Evolutionary conservation across 2,797 vertebrate species (phyloP).

Genomic region (Jordanella pulchra): DNA sequence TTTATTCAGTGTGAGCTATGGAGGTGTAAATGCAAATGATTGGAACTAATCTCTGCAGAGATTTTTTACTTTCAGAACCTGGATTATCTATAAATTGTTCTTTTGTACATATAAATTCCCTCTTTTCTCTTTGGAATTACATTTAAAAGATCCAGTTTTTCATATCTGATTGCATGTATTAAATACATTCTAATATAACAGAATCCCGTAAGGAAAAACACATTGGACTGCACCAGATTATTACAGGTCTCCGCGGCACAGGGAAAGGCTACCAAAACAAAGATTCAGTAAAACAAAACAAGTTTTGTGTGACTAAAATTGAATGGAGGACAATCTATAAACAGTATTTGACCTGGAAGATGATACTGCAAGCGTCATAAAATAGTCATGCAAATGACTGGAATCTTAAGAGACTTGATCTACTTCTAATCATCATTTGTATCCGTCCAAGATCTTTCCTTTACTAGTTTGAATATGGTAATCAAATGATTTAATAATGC

Average conservation of each 20-base stretch:
- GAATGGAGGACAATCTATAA: slow-evolving; percentile 3
- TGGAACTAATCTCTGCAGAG: too few species aligned
- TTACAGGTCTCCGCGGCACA: slow-evolving; percentile 8
- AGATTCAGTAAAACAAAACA: slow-evolving; percentile 13
- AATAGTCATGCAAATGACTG: slow-evolving; percentile 33
- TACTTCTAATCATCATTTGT: slow-evolving; percentile 56
- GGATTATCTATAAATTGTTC: too few species aligned
- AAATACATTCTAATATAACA: slow-evolving; percentile 9
- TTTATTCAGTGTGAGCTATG: too few species aligned
- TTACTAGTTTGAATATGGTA: slow-evolving; percentile 57
- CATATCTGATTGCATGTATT: slow-evolving; percentile 14
- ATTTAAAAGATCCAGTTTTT: slow-evolving; percentile 12
- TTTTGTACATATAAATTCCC: background rate
- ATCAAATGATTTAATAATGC: slow-evolving; percentile 71
- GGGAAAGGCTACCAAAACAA: background rate
- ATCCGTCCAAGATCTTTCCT: slow-evolving; percentile 44
- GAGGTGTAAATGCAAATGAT: too few species aligned
- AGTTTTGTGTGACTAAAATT: background rate
- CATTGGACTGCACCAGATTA: slow-evolving; percentile 1
- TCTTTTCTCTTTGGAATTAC: slow-evolving; percentile 10
- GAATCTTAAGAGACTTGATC: slow-evolving; percentile 53
- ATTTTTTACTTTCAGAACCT: too few species aligned
- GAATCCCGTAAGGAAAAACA: background rate
- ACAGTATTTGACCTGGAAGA: slow-evolving; percentile 21
- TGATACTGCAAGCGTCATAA: slow-evolving; percentile 23